Conservation (phyloP, 2,888 invertebrate species). For the Rhagium mordax region DNA sequence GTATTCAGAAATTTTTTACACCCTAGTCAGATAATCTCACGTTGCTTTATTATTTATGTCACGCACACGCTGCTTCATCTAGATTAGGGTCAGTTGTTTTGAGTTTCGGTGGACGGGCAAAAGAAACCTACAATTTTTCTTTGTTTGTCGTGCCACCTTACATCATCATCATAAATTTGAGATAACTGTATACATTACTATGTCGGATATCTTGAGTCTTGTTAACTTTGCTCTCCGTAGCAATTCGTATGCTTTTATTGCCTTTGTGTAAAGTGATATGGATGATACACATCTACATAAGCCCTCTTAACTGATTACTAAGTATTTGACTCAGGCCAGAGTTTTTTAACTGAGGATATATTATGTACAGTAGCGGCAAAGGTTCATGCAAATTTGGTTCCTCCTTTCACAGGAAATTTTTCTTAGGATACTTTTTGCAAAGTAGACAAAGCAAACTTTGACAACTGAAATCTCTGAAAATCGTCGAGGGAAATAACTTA, state of each 20-base stretch:
- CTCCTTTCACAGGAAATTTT: too few relatives aligned
- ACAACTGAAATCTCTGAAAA: too few relatives aligned
- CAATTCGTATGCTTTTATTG: neutral
- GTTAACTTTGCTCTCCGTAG: constrained; percentile 6
- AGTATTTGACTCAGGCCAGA: too few relatives aligned
- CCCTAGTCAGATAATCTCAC: constrained; percentile 14
- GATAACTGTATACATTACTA: neutral
- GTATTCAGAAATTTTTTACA: constrained; percentile 19
- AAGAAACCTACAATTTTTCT: constrained; percentile 1
- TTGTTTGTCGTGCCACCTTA: constrained; percentile 4
- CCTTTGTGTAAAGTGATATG: neutral
- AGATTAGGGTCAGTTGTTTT: constrained; percentile 24
- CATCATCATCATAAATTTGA: constrained; percentile 10
- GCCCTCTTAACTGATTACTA: neutral
- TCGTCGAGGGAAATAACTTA: too few relatives aligned
- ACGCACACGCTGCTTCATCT: constrained; percentile 15
- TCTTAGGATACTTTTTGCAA: too few relatives aligned
- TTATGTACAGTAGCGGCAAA: too few relatives aligned
- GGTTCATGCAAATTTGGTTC: too few relatives aligned
- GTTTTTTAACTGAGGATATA: too few relatives aligned
- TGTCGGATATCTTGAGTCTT: neutral
- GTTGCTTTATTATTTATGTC: constrained; percentile 23
- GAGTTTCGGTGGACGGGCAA: neutral
- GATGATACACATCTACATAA: neutral
- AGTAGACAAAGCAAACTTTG: too few relatives aligned